Evolutionary conservation across 2,888 invertebrate species (phyloP), one percentile per base, ranked within the genome.

Genomic region (Acanthosepion pharaonis): DNA sequence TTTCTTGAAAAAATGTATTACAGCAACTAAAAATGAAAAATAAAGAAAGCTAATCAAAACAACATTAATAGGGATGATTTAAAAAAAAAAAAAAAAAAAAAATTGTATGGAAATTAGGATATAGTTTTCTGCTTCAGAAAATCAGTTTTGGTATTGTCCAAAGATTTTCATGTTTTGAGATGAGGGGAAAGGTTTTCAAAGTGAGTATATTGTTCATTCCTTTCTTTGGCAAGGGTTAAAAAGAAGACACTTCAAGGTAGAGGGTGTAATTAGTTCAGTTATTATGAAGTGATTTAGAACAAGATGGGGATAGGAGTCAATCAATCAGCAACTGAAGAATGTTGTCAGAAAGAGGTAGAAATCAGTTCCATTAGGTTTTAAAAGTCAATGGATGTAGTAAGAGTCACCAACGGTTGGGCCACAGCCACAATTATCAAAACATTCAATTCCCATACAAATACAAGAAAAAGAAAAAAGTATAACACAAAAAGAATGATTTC

Each of bases 51-150:
- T 20, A 33, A 5, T 78, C 5, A 78, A 78, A 78, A 78, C 78
- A 78, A 78, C 78, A 78, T 78, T 78, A 78, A 78, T n/a, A 18
- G 33, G 9, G 78, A n/a, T 78, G 28, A 78, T 28, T 6, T 9
- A 9, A n/a, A 78, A n/a, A n/a, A 78, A 78, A 64, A 64, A 28
- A 64, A 28, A 64, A 64, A 78, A 78, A 78, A 78, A 78, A 78
- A 59, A 59, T 23, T 23, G 59, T 78, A 33, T 78, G 78, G n/a
- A 33, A 33, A 78, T 5, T n/a, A n/a, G n/a, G 78, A 78, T n/a
- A 78, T 78, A n/a, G 78, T n/a, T 78, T 78, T 78, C n/a, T n/a
- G n/a, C n/a, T 78, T 78, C 15, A 78, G 78, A 78, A n/a, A 78
- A 78, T 78, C 78, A 15, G 33, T 78, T 78, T 78, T 18, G 4